Conservation (phyloP, 2,797 vertebrate genomes). For the Enteromius unitaeniatus region DNA sequence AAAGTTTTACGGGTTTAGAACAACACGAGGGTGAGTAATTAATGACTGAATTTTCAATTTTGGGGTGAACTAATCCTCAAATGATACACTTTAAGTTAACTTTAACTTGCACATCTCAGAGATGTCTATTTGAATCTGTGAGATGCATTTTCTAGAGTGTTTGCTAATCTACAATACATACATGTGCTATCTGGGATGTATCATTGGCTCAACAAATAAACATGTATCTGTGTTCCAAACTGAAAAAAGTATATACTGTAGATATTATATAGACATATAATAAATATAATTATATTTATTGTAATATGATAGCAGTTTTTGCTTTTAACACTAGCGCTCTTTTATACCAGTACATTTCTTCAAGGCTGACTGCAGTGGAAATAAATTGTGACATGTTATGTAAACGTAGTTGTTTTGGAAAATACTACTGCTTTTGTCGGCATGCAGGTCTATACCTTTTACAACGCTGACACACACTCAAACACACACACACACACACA, state of each 20-base stretch:
- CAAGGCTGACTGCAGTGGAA: conserved; percentile 56
- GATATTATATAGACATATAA: not conserved
- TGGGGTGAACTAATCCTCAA: too few relatives aligned
- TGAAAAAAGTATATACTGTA: not conserved
- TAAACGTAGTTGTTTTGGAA: conserved; percentile 12
- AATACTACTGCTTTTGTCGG: conserved; percentile 21
- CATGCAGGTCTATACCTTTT: not conserved
- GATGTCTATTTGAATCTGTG: too few relatives aligned
- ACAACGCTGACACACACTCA: conserved; percentile 6
- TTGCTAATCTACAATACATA: too few relatives aligned
- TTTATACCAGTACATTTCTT: not conserved
- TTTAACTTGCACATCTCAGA: too few relatives aligned
- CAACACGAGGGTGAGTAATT: too few relatives aligned
- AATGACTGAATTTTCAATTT: too few relatives aligned
- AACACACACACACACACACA: not conserved
- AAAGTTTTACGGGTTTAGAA: too few relatives aligned
- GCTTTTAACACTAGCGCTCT: not conserved
- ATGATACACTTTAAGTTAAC: too few relatives aligned
- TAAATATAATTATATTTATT: not conserved
- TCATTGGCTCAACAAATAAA: not conserved
- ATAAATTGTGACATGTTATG: conserved; percentile 73
- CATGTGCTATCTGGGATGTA: too few relatives aligned
- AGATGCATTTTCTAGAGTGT: too few relatives aligned
- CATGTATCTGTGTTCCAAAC: not conserved
- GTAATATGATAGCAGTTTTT: not conserved